Conservation (phyloP, 2,113 vertebrate genomes). For the Sinosuthora webbiana region DNA sequence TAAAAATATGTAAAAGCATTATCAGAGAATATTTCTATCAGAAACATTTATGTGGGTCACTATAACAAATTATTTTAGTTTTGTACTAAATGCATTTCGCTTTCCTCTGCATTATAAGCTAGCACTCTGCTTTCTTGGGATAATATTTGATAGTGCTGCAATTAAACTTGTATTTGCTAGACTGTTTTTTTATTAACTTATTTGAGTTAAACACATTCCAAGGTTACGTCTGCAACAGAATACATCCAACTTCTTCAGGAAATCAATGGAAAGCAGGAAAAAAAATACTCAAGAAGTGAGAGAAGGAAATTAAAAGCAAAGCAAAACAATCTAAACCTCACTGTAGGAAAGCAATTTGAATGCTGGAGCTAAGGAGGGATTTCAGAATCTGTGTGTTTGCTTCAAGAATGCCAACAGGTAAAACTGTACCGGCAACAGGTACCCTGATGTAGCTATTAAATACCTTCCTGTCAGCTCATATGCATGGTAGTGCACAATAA, state of each 20-base stretch:
- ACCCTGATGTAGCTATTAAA: not conserved
- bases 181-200: not conserved
- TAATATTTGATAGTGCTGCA: not conserved
- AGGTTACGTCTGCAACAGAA: not conserved
- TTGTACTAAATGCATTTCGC: not conserved
- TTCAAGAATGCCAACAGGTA: not conserved
- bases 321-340: not conserved
- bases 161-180: not conserved
- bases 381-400: not conserved
- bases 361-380: not conserved
- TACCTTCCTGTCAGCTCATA: not conserved
- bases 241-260: not conserved
- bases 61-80: not conserved
- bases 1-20: not conserved
- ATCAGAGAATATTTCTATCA: not conserved
- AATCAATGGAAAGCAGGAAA: not conserved
- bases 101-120: not conserved
- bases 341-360: not conserved
- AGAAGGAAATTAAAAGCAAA: slow-evolving; percentile 11
- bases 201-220: slow-evolving; percentile 8
- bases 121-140: not conserved
- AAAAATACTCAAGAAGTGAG: not conserved
- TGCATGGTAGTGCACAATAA: not conserved
- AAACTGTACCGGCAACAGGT: not conserved
- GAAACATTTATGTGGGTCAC: not conserved